phyloP scores from a whole-genome alignment of 2,888 invertebrate genomes.

The Ophion obscuratus region DNA sequence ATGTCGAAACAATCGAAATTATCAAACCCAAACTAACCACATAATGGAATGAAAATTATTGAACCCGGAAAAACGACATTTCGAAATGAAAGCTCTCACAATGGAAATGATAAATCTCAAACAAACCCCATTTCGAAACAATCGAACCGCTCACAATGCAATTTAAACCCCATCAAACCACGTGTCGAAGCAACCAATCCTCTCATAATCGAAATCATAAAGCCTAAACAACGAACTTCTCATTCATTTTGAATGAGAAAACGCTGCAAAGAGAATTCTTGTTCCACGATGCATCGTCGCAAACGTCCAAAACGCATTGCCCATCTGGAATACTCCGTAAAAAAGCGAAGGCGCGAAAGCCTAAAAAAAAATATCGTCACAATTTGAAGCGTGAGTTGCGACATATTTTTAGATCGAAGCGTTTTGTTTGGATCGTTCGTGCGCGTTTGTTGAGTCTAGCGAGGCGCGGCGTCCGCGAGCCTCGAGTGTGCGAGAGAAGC shows the following conservation, averaged over 20 bases:
- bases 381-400: background rate
- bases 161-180: no score
- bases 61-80: no score
- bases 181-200: no score
- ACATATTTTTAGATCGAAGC: slow-evolving; percentile 64
- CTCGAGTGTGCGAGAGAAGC: background rate
- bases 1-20: no score
- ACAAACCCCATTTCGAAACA: no score
- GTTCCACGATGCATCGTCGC: background rate
- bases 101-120: no score
- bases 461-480: background rate
- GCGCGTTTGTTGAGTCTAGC: slow-evolving; percentile 55
- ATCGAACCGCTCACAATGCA: no score
- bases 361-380: background rate
- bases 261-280: background rate
- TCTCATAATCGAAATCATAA: no score
- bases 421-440: slow-evolving; percentile 80
- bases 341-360: background rate
- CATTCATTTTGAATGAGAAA: background rate
- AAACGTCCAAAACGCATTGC: background rate
- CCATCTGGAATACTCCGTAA: background rate
- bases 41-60: no score
- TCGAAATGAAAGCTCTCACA: no score
- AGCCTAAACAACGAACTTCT: no score
- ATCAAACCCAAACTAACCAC: no score